Conservation (phyloP, 1,140 invertebrate species). For the Leptestheria dahalacensis region DNA sequence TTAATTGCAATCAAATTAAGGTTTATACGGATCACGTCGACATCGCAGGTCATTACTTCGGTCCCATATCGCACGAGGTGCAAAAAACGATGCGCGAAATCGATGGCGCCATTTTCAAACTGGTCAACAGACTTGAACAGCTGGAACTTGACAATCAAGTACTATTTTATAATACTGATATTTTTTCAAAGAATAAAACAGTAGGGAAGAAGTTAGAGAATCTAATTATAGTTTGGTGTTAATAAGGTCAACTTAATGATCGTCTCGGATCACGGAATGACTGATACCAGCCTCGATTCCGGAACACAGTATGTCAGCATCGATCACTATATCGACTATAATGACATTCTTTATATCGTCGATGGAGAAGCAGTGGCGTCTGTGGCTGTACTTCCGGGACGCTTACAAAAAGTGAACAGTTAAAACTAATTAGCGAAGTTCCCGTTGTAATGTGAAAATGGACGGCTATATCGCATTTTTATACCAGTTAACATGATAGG, state of each 20-base stretch:
- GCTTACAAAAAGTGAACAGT: constrained; percentile 10
- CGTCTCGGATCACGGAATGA: constrained; percentile 17
- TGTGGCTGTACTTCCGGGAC: constrained; percentile 7
- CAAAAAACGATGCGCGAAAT: constrained; percentile 10
- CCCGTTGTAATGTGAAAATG: too few relatives aligned
- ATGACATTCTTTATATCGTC: constrained; percentile 11
- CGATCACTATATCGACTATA: constrained; percentile 13
- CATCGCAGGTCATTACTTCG: constrained; percentile 14
- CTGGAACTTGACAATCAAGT: constrained; percentile 5
- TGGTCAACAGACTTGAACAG: background rate
- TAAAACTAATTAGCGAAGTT: too few relatives aligned
- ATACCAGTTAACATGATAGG: too few relatives aligned
- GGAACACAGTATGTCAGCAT: constrained; percentile 13
- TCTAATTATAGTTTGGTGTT: background rate
- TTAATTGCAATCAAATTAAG: constrained; percentile 2
- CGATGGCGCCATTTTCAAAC: constrained; percentile 1
- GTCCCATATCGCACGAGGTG: constrained; percentile 11
- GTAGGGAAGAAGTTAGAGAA: too few relatives aligned
- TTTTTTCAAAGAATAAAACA: too few relatives aligned
- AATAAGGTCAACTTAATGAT: constrained; percentile 17
- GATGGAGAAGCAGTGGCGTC: constrained; percentile 13
- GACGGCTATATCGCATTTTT: too few relatives aligned
- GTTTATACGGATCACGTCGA: constrained; percentile 15
- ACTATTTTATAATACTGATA: too few relatives aligned
- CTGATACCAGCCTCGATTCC: background rate